Conservation (phyloP, 2,113 vertebrate species). For the Amazona guildingii region DNA sequence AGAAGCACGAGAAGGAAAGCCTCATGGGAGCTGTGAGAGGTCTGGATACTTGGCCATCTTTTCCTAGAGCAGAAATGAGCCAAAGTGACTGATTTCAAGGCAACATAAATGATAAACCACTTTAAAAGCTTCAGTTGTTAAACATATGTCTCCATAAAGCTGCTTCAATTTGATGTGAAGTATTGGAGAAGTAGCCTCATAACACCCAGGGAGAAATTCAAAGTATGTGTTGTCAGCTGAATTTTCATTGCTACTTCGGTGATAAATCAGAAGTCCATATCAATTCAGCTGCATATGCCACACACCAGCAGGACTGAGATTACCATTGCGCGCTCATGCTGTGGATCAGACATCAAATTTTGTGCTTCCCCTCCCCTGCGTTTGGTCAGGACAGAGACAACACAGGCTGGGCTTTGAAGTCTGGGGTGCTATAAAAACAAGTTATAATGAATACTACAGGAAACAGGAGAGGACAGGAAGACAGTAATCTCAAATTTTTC, state of each 20-base stretch:
- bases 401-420: neutral
- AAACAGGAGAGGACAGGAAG: neutral
- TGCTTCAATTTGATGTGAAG: neutral
- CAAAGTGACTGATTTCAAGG: neutral
- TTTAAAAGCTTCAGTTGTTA: neutral
- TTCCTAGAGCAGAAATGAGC: neutral
- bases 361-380: neutral
- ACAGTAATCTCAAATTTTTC: neutral
- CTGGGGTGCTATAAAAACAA: neutral
- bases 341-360: neutral
- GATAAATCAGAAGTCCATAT: neutral
- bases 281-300: neutral
- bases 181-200: neutral
- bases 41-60: neutral
- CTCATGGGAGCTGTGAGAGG: neutral
- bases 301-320: neutral
- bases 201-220: neutral
- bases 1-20: neutral
- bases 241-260: constrained; percentile 2
- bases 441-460: neutral
- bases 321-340: neutral
- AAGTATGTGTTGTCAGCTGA: neutral
- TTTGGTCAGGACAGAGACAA: neutral
- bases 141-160: neutral
- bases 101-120: neutral